Evolutionary conservation across 1,140 invertebrate species (phyloP).

Genomic region (Scylla paramamosain): DNA sequence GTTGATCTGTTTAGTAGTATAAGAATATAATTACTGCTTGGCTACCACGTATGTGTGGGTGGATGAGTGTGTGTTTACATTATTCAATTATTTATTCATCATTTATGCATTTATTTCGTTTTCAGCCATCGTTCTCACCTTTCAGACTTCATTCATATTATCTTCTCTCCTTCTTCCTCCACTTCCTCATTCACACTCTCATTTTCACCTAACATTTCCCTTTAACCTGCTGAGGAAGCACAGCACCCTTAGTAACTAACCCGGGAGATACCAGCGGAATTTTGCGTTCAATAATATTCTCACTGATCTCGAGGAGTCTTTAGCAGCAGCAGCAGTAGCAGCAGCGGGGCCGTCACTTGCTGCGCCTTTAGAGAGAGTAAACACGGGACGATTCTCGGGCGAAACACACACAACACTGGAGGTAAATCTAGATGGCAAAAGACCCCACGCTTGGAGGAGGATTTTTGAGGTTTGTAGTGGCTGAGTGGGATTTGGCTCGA

Average conservation of each 20-base stretch:
- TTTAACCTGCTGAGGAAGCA: neutral
- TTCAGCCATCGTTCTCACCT: neutral
- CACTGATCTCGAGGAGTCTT: neutral
- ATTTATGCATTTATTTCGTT: neutral
- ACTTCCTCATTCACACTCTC: too few species aligned
- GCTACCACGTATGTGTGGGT: neutral
- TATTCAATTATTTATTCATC: neutral
- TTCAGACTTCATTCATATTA: neutral
- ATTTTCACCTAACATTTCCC: neutral
- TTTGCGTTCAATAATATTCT: too few species aligned
- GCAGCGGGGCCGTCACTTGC: neutral
- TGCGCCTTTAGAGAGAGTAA: too few species aligned
- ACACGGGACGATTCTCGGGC: too few species aligned
- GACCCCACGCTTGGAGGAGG: neutral
- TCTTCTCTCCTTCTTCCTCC: neutral
- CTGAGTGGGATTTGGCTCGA: neutral
- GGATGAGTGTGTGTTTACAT: neutral
- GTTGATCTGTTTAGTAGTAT: neutral
- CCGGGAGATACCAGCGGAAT: too few species aligned
- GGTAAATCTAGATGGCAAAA: neutral
- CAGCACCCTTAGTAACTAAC: neutral
- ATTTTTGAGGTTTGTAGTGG: constrained; percentile 25
- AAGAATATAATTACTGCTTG: neutral
- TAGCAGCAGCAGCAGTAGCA: neutral
- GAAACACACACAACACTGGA: too few species aligned